These are phyloP conservation scores for Deilephila elpenor DNA, from an alignment of 2,888 invertebrate genomes.

Conservation along the genomic window DNA sequence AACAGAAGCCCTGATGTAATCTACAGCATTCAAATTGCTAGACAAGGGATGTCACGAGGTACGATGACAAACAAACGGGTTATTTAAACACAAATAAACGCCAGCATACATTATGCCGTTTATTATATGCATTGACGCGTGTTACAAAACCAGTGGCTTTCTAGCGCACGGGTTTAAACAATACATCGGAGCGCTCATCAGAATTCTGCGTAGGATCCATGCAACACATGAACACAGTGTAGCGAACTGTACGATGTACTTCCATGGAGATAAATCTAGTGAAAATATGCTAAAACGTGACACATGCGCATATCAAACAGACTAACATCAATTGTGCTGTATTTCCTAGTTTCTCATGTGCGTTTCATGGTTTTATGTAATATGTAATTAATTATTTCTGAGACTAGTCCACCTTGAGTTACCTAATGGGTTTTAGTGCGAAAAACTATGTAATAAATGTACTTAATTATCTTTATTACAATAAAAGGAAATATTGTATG, in stretches of 20 bases:
- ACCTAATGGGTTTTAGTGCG: not conserved
- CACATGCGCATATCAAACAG: slow-evolving; percentile 12
- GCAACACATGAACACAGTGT: slow-evolving; percentile 37
- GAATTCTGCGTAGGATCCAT: slow-evolving; percentile 43
- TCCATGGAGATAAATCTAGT: slow-evolving; percentile 21
- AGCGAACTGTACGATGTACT: slow-evolving; percentile 27
- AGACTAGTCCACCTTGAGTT: slow-evolving; percentile 16
- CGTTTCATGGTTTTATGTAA: not conserved
- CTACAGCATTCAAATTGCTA: not conserved
- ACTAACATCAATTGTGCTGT: not conserved
- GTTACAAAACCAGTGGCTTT: slow-evolving; percentile 64
- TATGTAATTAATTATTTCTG: slow-evolving; percentile 14
- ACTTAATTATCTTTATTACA: not conserved
- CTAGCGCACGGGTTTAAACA: slow-evolving; percentile 62
- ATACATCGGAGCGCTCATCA: slow-evolving; percentile 45
- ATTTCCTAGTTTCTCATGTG: not conserved
- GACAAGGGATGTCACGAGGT: not conserved
- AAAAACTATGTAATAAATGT: not conserved
- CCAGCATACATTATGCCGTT: slow-evolving; percentile 19
- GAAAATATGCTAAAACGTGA: slow-evolving; percentile 25
- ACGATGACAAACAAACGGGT: slow-evolving; percentile 19
- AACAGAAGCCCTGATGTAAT: not conserved
- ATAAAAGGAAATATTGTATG: slow-evolving; percentile 1
- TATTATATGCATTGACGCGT: slow-evolving; percentile 49
- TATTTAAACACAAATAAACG: slow-evolving; percentile 22